Conservation (phyloP, 2,888 invertebrate genomes). For the Mythimna ferrago region DNA sequence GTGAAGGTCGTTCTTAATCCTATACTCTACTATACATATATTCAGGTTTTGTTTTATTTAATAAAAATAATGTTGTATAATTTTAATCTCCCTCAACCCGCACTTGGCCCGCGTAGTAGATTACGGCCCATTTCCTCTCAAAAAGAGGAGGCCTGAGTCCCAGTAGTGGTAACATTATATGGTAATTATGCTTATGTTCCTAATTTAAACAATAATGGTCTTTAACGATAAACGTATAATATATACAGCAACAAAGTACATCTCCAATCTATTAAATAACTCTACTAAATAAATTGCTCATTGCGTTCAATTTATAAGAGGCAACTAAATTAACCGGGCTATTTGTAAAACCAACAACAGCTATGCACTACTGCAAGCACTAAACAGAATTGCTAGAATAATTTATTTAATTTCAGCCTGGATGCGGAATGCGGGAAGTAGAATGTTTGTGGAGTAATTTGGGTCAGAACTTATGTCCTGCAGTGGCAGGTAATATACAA, state of each 20-base stretch:
- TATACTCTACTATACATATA: no score
- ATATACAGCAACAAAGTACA: background rate
- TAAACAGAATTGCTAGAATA: constrained; percentile 42
- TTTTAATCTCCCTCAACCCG: no score
- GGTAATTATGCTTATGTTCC: no score
- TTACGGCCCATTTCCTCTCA: no score
- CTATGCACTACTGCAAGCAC: constrained; percentile 19
- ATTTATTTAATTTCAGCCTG: constrained; percentile 33
- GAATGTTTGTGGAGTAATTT: constrained; percentile 30
- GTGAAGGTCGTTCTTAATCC: no score
- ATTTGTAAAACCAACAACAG: constrained; percentile 25
- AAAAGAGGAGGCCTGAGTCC: no score
- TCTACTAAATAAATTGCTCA: constrained; percentile 10
- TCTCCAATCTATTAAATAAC: constrained; percentile 9
- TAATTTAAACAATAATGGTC: no score
- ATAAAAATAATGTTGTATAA: no score
- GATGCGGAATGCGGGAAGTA: constrained; percentile 11
- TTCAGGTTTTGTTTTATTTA: no score
- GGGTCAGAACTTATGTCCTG: constrained; percentile 20
- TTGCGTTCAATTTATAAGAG: constrained; percentile 20
- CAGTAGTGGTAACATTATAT: no score
- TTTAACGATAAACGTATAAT: no score
- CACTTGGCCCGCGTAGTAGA: no score
- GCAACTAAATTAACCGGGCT: constrained; percentile 1
- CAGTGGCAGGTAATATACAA: background rate